Percentiles rank a stretch among this genome's conserved stretches.
Conservation (phyloP, 2,888 invertebrate genomes). For the Drosophila mercatorum region DNA sequence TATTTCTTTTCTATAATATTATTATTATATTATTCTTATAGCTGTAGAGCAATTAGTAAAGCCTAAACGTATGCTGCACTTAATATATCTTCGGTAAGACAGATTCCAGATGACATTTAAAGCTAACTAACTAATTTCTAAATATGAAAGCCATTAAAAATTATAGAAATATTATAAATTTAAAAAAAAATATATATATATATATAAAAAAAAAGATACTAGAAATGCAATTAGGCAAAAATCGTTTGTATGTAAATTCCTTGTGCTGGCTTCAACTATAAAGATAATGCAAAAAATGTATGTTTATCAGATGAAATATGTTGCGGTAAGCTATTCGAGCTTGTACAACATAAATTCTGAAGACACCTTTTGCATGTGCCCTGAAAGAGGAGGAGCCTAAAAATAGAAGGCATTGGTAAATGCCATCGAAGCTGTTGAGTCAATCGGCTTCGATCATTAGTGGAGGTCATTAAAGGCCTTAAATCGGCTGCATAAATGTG, state of each 20-base stretch:
- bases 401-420: conserved; percentile 61
- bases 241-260: background rate
- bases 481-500: conserved; percentile 42
- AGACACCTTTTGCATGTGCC: conserved; percentile 13
- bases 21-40: background rate
- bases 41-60: background rate
- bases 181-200: too few relatives aligned
- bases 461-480: conserved; percentile 76
- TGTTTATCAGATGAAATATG: background rate
- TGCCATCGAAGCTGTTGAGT: conserved; percentile 57
- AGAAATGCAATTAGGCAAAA: background rate
- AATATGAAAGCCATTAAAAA: background rate
- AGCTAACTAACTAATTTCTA: background rate
- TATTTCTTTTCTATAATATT: background rate
- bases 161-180: background rate
- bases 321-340: background rate
- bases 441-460: conserved; percentile 78
- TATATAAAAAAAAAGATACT: too few relatives aligned
- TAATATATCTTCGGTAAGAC: background rate
- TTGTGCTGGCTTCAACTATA: background rate
- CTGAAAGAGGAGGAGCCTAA: conserved; percentile 19
- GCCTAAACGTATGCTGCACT: conserved; percentile 21
- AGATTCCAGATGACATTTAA: background rate
- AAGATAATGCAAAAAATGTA: background rate
- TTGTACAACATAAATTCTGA: conserved; percentile 3